Evolutionary conservation across 1,140 invertebrate genomes (phyloP).

Genomic region (Brachystomella parvula): DNA sequence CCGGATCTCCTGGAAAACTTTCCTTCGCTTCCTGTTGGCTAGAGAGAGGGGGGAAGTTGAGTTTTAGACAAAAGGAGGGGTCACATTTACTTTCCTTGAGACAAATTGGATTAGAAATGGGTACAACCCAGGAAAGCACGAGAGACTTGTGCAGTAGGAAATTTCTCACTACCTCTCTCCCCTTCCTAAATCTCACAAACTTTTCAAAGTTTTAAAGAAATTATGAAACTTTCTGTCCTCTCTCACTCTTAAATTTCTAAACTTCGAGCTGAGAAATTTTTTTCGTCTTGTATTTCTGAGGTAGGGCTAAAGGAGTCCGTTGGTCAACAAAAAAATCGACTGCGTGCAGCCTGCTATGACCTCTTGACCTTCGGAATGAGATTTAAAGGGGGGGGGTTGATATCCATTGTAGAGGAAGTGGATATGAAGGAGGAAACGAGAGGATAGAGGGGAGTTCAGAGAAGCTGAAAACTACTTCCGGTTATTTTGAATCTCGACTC

Average conservation of each 20-base stretch:
- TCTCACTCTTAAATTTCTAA: background rate
- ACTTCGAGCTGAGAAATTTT: no score
- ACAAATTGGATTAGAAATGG: background rate
- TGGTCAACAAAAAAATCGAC: background rate
- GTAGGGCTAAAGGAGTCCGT: background rate
- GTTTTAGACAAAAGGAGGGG: background rate
- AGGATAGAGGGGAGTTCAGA: background rate
- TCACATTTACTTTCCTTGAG: background rate
- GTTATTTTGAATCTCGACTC: background rate
- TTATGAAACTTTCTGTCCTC: background rate
- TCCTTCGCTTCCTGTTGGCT: no score
- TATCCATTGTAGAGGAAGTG: background rate
- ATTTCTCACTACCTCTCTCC: no score
- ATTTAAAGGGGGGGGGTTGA: background rate
- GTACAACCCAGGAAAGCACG: no score
- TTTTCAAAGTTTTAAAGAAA: no score
- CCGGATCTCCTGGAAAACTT: no score
- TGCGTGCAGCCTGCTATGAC: background rate
- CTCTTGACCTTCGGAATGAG: background rate
- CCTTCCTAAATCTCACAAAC: no score
- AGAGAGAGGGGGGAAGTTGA: background rate
- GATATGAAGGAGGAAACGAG: slow-evolving; percentile 1
- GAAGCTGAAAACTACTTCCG: slow-evolving; percentile 8
- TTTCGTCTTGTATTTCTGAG: no score
- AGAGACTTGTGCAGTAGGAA: no score